Evolutionary conservation across 2,888 invertebrate species (phyloP), one percentile per base, ranked within the genome.

Genomic region (Lasioglossum calceatum): DNA sequence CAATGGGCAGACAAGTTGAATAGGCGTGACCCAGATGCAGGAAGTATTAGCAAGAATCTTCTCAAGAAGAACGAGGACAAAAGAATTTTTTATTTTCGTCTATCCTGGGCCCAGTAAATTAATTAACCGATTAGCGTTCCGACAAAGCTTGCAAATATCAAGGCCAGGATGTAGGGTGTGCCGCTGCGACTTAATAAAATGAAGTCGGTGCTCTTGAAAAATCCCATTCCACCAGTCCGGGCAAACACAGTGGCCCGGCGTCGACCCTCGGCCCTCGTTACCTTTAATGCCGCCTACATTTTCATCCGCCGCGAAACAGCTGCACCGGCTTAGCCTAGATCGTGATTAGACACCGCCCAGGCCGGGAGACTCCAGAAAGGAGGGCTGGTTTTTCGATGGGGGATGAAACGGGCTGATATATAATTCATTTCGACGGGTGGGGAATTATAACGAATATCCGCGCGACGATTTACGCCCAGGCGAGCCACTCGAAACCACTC

Each of bases 401-500:
- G 64, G 27, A 19, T 0, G 8, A 27, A 39, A 8, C 4, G 32
- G 12, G 3, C 32, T 47, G 7, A 36, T 70, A 44, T 54, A 58
- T 80, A 74, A 80, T 44, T 75, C 27, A 36, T 74, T 39, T 36
- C 79, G 39, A 4, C 58, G 72, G 50, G 12, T 42, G 73, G 79
- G 73, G 79, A 79, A 79, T 82, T 44, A 16, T 58, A 61, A 79
- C n/a, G 81, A 79, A 64, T 39, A 61, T 39, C 39, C 70, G 70
- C 39, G 70, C 19, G 70, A 39, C 70, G 27, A 39, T 67, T 36
- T 50, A 32, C 42, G 50, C 77, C 27, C 39, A 19, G 8, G 23
- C 58, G 78, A 71, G 71, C 44, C 81, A 78, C 78, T 78, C 36
- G 39, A 72, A 81, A 81, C 47, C 79, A 79, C 79, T 82, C 72